Evolutionary conservation across 2,113 vertebrate species (phyloP).

Genomic region (Ammospiza caudacuta): DNA sequence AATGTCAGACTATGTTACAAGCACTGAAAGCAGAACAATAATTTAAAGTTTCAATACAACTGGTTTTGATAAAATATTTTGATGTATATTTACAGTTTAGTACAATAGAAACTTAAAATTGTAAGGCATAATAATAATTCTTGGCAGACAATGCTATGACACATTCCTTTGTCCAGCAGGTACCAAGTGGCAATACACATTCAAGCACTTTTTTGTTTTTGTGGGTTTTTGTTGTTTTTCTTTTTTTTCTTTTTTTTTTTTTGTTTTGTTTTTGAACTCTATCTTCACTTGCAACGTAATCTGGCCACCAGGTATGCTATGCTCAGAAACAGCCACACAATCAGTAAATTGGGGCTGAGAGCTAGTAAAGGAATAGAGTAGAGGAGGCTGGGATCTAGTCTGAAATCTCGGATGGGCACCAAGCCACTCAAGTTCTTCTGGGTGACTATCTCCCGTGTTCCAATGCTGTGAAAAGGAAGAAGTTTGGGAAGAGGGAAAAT

Average conservation of each 20-base stretch:
- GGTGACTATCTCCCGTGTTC: constrained; percentile 97
- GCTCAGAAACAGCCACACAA: constrained; percentile 98
- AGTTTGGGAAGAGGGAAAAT: constrained; percentile 74
- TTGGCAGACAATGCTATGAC: constrained; percentile 77
- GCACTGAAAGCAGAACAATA: constrained; percentile 76
- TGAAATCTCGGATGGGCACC: constrained; percentile 95
- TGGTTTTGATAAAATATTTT: constrained; percentile 76
- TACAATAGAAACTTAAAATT: constrained; percentile 76
- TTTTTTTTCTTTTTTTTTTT: background rate
- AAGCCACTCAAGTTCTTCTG: constrained; percentile 99
- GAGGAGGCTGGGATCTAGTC: constrained; percentile 95
- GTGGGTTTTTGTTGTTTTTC: background rate
- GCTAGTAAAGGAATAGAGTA: constrained; percentile 97
- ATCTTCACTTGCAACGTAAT: constrained; percentile 93
- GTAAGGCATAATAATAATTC: constrained; percentile 82
- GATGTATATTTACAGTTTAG: constrained; percentile 80
- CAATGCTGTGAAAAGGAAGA: constrained; percentile 92
- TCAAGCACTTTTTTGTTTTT: constrained; percentile 68
- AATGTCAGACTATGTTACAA: constrained; percentile 76
- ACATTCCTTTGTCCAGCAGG: constrained; percentile 76
- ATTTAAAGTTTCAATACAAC: constrained; percentile 65
- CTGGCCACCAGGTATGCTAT: constrained; percentile 93
- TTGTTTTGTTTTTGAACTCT: background rate
- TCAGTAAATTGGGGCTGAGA: constrained; percentile 96
- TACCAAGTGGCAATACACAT: constrained; percentile 70